Evolutionary conservation across 1,140 invertebrate genomes (phyloP).

Genomic region (Heliconius eleuchia): DNA sequence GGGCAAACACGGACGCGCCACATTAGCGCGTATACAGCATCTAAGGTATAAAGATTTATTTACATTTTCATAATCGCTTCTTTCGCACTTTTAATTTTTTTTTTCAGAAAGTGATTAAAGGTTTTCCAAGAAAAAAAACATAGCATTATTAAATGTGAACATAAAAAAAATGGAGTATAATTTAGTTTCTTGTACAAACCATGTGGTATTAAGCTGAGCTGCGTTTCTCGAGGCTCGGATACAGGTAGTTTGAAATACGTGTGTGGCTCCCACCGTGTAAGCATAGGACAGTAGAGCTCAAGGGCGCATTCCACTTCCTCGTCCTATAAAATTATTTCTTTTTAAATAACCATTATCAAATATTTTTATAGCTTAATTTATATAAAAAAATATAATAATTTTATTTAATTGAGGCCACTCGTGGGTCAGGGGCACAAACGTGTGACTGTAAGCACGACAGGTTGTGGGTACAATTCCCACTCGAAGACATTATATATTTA

Average conservation of each 20-base stretch:
- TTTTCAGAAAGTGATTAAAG: too few relatives aligned
- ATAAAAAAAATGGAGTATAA: not conserved
- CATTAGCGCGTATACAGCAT: conserved; percentile 57
- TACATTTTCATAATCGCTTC: too few relatives aligned
- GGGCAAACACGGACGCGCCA: conserved; percentile 57
- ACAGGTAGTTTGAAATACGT: conserved; percentile 60
- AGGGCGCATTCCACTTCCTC: conserved; percentile 60
- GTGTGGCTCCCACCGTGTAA: conserved; percentile 56
- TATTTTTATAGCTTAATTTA: too few relatives aligned
- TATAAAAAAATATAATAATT: too few relatives aligned
- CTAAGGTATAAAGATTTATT: conserved; percentile 40
- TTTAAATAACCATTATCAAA: not conserved
- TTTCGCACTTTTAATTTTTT: too few relatives aligned
- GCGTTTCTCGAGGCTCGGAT: conserved; percentile 50
- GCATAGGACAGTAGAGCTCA: conserved; percentile 52
- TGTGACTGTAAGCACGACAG: too few relatives aligned
- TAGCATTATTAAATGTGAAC: too few relatives aligned
- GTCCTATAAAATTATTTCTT: conserved; percentile 40
- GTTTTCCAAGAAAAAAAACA: too few relatives aligned
- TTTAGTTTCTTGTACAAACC: not conserved
- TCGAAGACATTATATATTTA: too few relatives aligned
- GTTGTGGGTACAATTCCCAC: too few relatives aligned
- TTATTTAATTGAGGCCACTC: too few relatives aligned
- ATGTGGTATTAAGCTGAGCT: conserved; percentile 33
- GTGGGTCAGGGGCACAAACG: too few relatives aligned